These are phyloP conservation scores for Eublepharis macularius DNA, from an alignment of 2,113 vertebrate species.

Conservation along the genomic window DNA sequence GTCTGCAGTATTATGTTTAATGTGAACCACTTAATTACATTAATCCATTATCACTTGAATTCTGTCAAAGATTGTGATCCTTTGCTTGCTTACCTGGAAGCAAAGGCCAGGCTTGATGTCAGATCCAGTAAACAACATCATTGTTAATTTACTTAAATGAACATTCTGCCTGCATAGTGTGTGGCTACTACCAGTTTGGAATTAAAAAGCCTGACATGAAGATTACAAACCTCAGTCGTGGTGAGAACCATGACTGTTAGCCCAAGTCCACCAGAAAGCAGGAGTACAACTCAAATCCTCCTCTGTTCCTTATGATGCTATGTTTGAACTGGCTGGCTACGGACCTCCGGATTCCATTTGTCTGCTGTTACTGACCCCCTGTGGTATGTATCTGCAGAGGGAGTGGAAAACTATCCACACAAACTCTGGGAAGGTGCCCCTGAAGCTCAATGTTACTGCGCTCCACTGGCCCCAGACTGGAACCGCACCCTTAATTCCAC, in stretches of 20 bases:
- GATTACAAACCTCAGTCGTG: no score
- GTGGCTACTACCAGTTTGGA: no score
- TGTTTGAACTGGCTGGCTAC: background rate
- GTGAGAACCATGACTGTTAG: background rate
- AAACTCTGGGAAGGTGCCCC: background rate
- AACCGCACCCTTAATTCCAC: no score
- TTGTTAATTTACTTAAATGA: background rate
- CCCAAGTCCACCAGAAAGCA: no score
- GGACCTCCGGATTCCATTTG: background rate
- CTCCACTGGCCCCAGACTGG: no score
- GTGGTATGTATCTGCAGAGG: no score
- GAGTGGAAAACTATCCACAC: background rate
- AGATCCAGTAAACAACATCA: background rate
- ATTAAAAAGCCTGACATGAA: background rate
- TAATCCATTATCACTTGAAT: conserved; percentile 61
- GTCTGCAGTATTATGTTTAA: conserved; percentile 58
- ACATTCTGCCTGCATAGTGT: background rate
- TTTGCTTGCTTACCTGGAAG: background rate
- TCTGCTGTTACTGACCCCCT: no score
- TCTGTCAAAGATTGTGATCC: background rate
- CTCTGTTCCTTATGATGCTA: no score
- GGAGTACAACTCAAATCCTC: background rate
- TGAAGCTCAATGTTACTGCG: no score
- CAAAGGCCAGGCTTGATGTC: background rate
- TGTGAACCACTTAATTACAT: conserved; percentile 62